phyloP scores from a whole-genome alignment of 2,888 invertebrate genomes.

The Heptascelio sp. region DNA sequence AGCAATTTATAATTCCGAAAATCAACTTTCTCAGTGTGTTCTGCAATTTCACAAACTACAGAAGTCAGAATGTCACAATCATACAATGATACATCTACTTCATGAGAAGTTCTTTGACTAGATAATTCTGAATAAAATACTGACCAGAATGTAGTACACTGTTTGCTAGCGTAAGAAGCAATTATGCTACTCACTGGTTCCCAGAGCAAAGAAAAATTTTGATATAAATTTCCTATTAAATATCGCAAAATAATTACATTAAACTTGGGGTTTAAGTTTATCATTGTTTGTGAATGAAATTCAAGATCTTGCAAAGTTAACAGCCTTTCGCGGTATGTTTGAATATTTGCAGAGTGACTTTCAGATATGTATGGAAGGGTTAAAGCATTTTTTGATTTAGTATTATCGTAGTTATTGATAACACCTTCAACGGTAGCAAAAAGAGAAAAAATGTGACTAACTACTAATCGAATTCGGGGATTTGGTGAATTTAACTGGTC shows the following conservation, averaged over 20 bases:
- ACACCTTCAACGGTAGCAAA: too few relatives aligned
- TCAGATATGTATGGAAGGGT: constrained; percentile 87
- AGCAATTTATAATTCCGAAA: constrained; percentile 92
- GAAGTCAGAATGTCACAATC: constrained; percentile 75
- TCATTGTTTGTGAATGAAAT: constrained; percentile 83
- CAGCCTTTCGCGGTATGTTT: constrained; percentile 94
- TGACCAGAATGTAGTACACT: constrained; percentile 90
- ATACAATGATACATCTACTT: constrained; percentile 82
- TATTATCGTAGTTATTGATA: too few relatives aligned
- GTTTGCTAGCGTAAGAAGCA: constrained; percentile 88
- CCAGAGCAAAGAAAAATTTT: constrained; percentile 97
- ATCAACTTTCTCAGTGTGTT: constrained; percentile 88
- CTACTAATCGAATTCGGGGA: too few relatives aligned
- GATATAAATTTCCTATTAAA: constrained; percentile 94
- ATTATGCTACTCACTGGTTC: constrained; percentile 93
- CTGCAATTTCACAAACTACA: constrained; percentile 77
- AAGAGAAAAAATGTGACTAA: too few relatives aligned
- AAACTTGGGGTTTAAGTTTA: constrained; percentile 86
- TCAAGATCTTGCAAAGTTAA: constrained; percentile 92
- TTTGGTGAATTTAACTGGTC: too few relatives aligned
- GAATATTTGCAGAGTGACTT: constrained; percentile 90
- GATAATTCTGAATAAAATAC: constrained; percentile 88
- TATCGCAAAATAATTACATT: constrained; percentile 91
- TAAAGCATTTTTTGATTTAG: constrained; percentile 76
- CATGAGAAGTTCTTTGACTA: constrained; percentile 84